Percentiles rank a stretch among this genome's conserved stretches.
These are phyloP conservation scores for Pygmarrhopalites habei DNA, from an alignment of 1,140 invertebrate genomes.

Conservation along the genomic window DNA sequence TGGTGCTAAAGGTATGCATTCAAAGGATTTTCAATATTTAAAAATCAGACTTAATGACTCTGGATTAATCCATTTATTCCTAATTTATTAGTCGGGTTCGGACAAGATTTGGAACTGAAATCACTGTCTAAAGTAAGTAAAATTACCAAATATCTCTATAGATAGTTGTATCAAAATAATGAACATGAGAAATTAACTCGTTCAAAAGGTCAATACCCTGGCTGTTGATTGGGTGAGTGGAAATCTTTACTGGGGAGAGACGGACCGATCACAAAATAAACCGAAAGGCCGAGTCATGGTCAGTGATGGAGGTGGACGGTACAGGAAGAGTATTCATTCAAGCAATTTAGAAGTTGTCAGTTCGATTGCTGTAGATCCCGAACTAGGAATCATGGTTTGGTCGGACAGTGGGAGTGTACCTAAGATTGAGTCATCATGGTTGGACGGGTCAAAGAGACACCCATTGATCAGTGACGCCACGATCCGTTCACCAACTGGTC, in stretches of 20 bases:
- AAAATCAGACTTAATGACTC: too few relatives aligned
- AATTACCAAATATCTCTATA: too few relatives aligned
- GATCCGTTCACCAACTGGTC: conserved; percentile 74
- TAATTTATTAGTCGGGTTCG: conserved; percentile 67
- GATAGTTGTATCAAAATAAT: too few relatives aligned
- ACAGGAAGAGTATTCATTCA: conserved; percentile 62
- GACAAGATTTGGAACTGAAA: conserved; percentile 68
- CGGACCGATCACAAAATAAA: conserved; percentile 59
- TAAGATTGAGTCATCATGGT: conserved; percentile 86
- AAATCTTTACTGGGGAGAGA: conserved; percentile 91
- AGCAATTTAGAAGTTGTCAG: conserved; percentile 65
- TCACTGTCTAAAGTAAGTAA: conserved; percentile 60
- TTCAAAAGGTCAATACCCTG: conserved; percentile 73
- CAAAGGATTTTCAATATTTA: too few relatives aligned
- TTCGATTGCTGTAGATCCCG: conserved; percentile 78
- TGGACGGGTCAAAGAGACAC: conserved; percentile 83
- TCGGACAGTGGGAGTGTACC: conserved; percentile 73
- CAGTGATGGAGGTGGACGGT: conserved; percentile 79
- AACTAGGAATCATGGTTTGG: conserved; percentile 80
- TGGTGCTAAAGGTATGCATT: conserved; percentile 58
- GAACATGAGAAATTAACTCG: too few relatives aligned
- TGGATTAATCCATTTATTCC: too few relatives aligned
- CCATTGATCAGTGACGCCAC: conserved; percentile 63
- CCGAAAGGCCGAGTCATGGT: conserved; percentile 67
- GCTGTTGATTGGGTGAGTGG: conserved; percentile 86